Conservation (phyloP, 2,113 vertebrate species). For the Heterotis niloticus region DNA sequence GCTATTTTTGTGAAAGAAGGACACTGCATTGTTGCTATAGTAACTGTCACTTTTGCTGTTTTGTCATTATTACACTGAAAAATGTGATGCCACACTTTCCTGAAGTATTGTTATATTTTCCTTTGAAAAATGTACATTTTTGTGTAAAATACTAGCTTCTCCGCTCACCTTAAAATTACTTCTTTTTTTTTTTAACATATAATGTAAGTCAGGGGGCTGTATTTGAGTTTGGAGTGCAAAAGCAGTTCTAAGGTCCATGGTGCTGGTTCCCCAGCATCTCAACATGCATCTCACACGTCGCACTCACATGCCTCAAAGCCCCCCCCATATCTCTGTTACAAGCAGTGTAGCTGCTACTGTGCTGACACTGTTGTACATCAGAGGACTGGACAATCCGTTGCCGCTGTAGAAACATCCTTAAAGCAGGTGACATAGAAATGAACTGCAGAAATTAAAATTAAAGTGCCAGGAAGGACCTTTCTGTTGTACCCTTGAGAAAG, state of each 20-base stretch:
- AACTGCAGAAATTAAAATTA: too few relatives aligned
- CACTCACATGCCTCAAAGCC: too few relatives aligned
- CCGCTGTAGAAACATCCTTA: neutral
- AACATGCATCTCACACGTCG: too few relatives aligned
- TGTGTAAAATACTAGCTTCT: slow-evolving; percentile 33
- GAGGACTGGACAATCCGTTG: neutral
- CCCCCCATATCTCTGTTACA: neutral
- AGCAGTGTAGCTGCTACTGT: neutral
- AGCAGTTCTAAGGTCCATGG: neutral
- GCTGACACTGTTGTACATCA: neutral
- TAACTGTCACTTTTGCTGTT: slow-evolving; percentile 43
- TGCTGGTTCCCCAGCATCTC: neutral
- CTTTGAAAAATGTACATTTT: slow-evolving; percentile 38
- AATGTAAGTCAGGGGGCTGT: neutral
- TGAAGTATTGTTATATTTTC: slow-evolving; percentile 27
- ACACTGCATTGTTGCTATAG: slow-evolving; percentile 40
- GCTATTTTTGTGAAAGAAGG: slow-evolving; percentile 29
- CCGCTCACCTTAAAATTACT: neutral
- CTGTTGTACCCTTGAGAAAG: too few relatives aligned
- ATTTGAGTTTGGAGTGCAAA: too few relatives aligned
- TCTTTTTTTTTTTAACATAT: slow-evolving; percentile 11
- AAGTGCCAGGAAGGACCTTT: too few relatives aligned
- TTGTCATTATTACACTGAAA: slow-evolving; percentile 51
- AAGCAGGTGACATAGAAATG: too few relatives aligned
- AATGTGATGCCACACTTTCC: slow-evolving; percentile 45